phyloP scores from a whole-genome alignment of 2,113 vertebrate species.

The Ellobius talpinus region DNA sequence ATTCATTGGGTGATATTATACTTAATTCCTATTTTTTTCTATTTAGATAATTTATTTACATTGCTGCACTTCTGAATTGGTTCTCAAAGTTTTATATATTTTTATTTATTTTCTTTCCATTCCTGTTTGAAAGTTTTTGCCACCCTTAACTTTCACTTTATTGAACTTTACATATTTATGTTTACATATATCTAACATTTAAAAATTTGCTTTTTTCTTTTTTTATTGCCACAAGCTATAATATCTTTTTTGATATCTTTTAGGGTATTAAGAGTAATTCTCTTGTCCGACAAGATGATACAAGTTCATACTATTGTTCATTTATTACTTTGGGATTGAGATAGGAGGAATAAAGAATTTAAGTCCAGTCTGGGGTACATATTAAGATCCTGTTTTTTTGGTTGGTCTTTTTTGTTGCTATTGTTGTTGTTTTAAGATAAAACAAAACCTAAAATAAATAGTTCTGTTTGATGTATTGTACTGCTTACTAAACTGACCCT shows the following conservation, averaged over 20 bases:
- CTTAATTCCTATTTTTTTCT: not conserved
- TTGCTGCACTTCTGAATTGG: not conserved
- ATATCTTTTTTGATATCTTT: not conserved
- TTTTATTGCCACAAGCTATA: not conserved
- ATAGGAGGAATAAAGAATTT: not conserved
- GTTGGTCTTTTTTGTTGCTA: not conserved
- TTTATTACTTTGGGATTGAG: not conserved
- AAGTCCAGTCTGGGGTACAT: not conserved
- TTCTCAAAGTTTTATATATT: not conserved
- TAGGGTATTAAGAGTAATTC: not conserved
- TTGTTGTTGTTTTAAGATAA: not conserved
- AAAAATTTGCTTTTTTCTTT: not conserved
- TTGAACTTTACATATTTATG: conserved; percentile 4
- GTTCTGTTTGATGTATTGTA: not conserved
- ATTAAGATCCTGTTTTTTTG: no score
- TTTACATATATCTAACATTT: not conserved
- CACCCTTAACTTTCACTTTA: not conserved
- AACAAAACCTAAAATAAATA: not conserved
- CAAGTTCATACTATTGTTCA: no score
- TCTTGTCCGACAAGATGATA: not conserved
- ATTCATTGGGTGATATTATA: not conserved
- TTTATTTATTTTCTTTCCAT: not conserved
- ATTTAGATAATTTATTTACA: conserved; percentile 7
- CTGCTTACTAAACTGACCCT: not conserved
- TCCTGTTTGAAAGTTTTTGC: not conserved